Evolutionary conservation across 2,888 invertebrate species (phyloP).

Genomic region (Sphecodes monilicornis): DNA sequence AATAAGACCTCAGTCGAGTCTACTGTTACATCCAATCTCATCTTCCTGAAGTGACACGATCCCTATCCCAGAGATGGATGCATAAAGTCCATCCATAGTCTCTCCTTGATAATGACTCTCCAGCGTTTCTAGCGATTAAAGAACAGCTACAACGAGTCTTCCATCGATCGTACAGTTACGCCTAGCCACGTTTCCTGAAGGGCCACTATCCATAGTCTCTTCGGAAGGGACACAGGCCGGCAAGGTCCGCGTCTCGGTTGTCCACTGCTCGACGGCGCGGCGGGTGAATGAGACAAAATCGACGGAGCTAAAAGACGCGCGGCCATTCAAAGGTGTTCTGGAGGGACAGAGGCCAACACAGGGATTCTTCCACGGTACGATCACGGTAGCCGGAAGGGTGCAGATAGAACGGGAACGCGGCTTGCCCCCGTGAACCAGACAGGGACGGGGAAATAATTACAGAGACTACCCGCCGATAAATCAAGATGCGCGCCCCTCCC

Average conservation of each 20-base stretch:
- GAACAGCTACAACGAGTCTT: neutral
- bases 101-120: neutral
- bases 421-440: conserved; percentile 57
- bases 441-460: conserved; percentile 82
- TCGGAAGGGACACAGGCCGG: neutral
- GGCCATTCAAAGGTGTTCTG: conserved; percentile 72
- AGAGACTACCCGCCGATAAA: conserved; percentile 83
- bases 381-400: conserved; percentile 81
- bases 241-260: neutral
- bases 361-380: conserved; percentile 67
- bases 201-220: neutral
- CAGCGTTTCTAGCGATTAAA: neutral
- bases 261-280: neutral
- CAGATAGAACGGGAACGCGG: conserved; percentile 61
- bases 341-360: conserved; percentile 66
- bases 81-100: too few relatives aligned
- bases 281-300: conserved; percentile 62
- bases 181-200: neutral
- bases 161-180: neutral
- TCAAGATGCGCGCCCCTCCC: conserved; percentile 76
- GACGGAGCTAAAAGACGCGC: conserved; percentile 65
- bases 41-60: neutral
- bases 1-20: too few relatives aligned
- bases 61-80: too few relatives aligned
- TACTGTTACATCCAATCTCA: too few relatives aligned